phyloP scores from a whole-genome alignment of 2,888 invertebrate genomes.

The Pteria penguin region DNA sequence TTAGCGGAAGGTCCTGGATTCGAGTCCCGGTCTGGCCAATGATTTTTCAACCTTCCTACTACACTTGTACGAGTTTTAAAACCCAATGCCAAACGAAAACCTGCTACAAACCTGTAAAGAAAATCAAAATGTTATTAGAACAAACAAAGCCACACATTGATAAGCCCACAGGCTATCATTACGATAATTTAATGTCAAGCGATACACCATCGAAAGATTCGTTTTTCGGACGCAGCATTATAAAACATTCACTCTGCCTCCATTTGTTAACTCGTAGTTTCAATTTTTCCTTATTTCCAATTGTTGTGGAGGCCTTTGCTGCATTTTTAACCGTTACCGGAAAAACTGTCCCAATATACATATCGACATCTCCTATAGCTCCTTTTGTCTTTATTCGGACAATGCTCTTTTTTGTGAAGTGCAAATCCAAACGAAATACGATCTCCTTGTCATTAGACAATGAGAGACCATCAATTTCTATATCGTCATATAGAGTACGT shows the following conservation, averaged over 20 bases:
- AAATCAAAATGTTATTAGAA: no score
- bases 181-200: not conserved
- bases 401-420: no score
- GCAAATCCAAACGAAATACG: constrained; percentile 19
- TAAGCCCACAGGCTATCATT: no score
- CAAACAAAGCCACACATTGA: no score
- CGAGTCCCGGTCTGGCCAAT: no score
- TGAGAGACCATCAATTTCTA: constrained; percentile 1
- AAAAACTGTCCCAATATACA: not conserved
- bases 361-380: constrained; percentile 35
- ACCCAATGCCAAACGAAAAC: no score
- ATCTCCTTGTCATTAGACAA: constrained; percentile 5
- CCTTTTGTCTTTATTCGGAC: constrained; percentile 22
- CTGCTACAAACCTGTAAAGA: no score
- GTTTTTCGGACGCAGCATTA: not conserved
- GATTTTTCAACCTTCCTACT: no score
- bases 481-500: constrained; percentile 6
- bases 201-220: constrained; percentile 19
- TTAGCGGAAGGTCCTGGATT: no score
- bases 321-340: not conserved
- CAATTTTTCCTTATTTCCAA: constrained; percentile 25
- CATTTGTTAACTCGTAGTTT: not conserved
- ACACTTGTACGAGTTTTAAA: no score
- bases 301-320: constrained; percentile 1
- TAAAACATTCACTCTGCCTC: not conserved